phyloP scores from a whole-genome alignment of 2,113 vertebrate genomes.

The Odobenus rosmarus region DNA sequence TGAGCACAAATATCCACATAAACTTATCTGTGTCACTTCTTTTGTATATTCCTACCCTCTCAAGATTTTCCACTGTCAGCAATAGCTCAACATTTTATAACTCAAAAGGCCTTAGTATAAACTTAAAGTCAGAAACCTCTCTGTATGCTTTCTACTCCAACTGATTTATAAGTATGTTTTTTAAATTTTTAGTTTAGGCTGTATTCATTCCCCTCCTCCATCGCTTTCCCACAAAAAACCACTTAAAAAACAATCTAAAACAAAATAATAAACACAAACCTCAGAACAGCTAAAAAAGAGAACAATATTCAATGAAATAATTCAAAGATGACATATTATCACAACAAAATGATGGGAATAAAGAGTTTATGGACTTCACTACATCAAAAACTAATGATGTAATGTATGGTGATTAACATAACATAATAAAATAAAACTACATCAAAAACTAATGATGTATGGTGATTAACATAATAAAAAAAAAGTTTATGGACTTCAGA shows the following conservation, averaged over 20 bases:
- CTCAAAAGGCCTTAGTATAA: slow-evolving; percentile 2
- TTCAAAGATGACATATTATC: not conserved
- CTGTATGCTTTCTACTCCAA: not conserved
- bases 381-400: too few relatives aligned
- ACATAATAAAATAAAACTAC: too few relatives aligned
- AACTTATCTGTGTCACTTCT: not conserved
- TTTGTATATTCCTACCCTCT: not conserved
- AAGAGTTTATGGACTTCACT: not conserved
- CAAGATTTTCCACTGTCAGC: not conserved
- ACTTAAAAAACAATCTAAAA: not conserved
- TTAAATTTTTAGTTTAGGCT: not conserved
- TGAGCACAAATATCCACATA: slow-evolving; percentile 27
- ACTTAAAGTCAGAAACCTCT: slow-evolving; percentile 26
- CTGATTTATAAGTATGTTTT: not conserved
- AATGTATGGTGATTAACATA: too few relatives aligned
- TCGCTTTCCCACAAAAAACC: not conserved
- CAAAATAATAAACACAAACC: not conserved
- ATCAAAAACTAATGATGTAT: too few relatives aligned
- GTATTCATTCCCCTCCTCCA: not conserved
- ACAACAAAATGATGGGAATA: not conserved
- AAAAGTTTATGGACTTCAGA: not conserved
- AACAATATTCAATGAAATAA: slow-evolving; percentile 3
- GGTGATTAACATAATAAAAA: too few relatives aligned
- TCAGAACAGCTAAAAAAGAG: not conserved
- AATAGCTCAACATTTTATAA: slow-evolving; percentile 25